Evolutionary conservation across 2,888 invertebrate genomes (phyloP), one percentile per base, ranked within the genome.

Genomic region (Stenurella melanura): DNA sequence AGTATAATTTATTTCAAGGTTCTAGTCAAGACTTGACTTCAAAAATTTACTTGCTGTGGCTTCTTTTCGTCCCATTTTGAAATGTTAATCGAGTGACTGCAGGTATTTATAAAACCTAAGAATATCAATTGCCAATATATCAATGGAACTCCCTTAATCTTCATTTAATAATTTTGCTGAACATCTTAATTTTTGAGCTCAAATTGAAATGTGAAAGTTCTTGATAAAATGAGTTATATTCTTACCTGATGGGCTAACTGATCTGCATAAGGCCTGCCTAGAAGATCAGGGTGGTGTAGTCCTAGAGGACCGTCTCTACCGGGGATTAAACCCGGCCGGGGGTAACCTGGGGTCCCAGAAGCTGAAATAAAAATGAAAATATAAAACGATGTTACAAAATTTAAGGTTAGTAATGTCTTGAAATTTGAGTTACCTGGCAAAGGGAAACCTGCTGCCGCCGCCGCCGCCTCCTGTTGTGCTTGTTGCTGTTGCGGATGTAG

Each of bases 251-350:
- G 95, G 79, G 95, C 95, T 83, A 96, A 90, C 87, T 95, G 95
- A 88, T 96, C 96, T 58, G 95, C 95, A 89, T 95, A 96, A 2
- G 95, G 95, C 86, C 96, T 91, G 64, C 95, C 94, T 80, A 96
- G 91, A 79, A 96, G 91, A 88, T 95, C 95, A 0, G 95, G 95
- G 85, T 94, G 95, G 86, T 94, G 95, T 80, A 95, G 90, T 67
- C 93, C 93, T 82, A 95, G 90, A 75, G 93, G 93, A 57, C 91
- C 92, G 79, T 92, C 92, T 76, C 92, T 87, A 21, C 92, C 91
- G 15, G 92, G 92, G 85, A 93, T 91, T 83, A 93, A 86, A 69
- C 92, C 92, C 71, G 93, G 93, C 80, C 93, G 90, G 61, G 93
- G 93, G 86, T 93, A 93, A 82, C 92, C 92, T 73, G 91, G 90